phyloP scores from a whole-genome alignment of 2,113 vertebrate species.

The Gallinago paraguaiae region DNA sequence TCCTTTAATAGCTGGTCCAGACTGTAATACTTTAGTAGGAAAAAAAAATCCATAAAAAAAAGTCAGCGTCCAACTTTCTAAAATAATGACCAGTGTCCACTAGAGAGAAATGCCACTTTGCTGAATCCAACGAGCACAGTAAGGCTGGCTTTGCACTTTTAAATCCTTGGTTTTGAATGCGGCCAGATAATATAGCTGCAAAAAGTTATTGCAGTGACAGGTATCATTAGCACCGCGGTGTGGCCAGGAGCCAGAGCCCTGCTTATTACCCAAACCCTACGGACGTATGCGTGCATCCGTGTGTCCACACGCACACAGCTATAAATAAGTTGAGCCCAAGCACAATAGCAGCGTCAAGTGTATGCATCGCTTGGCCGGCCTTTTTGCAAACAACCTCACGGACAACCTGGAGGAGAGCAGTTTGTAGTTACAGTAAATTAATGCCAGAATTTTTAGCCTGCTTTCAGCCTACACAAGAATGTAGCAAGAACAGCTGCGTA shows the following conservation, averaged over 20 bases:
- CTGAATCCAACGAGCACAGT: neutral
- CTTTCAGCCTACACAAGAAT: constrained; percentile 50
- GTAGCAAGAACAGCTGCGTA: constrained; percentile 45
- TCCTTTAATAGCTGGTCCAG: neutral
- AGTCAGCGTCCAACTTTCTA: neutral
- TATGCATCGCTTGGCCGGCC: neutral
- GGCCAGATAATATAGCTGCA: neutral
- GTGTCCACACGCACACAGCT: neutral
- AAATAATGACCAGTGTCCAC: neutral
- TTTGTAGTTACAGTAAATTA: constrained; percentile 17
- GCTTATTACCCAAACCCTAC: neutral
- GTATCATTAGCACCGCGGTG: neutral
- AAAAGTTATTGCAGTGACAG: constrained; percentile 2
- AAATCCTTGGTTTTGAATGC: neutral
- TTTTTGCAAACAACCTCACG: neutral
- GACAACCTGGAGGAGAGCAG: neutral
- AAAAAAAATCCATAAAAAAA: neutral
- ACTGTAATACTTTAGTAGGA: neutral
- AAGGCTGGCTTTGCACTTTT: neutral
- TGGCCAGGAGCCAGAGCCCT: neutral
- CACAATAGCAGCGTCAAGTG: neutral
- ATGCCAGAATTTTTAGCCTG: constrained; percentile 7
- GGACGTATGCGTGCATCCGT: accelerated
- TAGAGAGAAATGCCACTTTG: neutral
- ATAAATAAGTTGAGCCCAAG: constrained; percentile 32